A percentile compares a stretch with the other conserved stretches of the same genome.
Evolutionary conservation across 2,888 invertebrate genomes (phyloP).

Genomic region (Apotomis capreana): DNA sequence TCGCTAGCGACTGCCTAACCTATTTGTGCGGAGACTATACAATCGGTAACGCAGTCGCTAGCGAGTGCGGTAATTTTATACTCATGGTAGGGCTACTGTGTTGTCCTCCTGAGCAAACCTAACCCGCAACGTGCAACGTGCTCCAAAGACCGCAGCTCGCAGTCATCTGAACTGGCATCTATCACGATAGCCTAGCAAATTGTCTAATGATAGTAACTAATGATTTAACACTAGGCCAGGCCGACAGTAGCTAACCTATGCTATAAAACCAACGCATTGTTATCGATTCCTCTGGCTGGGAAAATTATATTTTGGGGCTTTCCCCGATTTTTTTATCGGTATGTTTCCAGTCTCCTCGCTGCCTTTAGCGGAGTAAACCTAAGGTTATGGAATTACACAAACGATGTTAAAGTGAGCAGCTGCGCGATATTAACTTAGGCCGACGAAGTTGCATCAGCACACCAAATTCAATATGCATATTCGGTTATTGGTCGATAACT

Average conservation of each 20-base stretch:
- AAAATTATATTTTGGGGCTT: background rate
- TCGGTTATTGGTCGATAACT: background rate
- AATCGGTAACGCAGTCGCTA: too few relatives aligned
- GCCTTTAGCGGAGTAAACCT: conserved; percentile 13
- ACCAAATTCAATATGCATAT: background rate
- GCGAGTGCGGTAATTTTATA: too few relatives aligned
- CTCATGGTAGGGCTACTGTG: too few relatives aligned
- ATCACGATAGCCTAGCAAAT: background rate
- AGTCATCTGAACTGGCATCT: background rate
- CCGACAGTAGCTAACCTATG: too few relatives aligned
- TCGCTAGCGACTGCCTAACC: too few relatives aligned
- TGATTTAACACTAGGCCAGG: background rate
- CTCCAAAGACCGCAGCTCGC: conserved; percentile 1
- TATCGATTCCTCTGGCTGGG: background rate
- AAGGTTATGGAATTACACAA: conserved; percentile 61
- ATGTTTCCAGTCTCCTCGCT: background rate
- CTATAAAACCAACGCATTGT: background rate
- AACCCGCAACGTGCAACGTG: background rate
- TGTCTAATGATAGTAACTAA: too few relatives aligned
- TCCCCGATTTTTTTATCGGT: background rate
- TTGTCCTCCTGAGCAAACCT: conserved; percentile 40
- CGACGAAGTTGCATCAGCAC: conserved; percentile 39
- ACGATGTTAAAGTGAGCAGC: conserved; percentile 57
- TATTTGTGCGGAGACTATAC: too few relatives aligned
- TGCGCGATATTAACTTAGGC: conserved; percentile 54